Conservation (phyloP, 1,140 invertebrate species). For the Macrocentrus cingulum region DNA sequence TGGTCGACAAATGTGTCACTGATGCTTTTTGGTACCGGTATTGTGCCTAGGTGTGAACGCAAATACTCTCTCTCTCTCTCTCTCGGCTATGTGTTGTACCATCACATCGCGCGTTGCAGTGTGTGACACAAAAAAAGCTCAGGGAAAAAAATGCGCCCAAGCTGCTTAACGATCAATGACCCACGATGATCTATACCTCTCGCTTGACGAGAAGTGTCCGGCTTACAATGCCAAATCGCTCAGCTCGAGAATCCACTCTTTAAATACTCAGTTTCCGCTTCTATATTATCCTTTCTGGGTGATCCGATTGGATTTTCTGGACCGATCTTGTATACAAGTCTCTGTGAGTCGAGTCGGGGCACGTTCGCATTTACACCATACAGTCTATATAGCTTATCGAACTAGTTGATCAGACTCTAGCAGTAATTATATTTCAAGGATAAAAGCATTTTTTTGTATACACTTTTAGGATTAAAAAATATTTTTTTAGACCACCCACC, state of each 20-base stretch:
- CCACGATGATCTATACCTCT: neutral
- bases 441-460: too few relatives aligned
- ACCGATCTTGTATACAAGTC: slow-evolving; percentile 32
- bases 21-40: slow-evolving; percentile 6
- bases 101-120: neutral
- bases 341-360: slow-evolving; percentile 37
- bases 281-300: neutral
- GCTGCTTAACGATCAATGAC: slow-evolving; percentile 24
- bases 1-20: slow-evolving; percentile 18
- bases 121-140: neutral
- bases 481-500: too few relatives aligned
- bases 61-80: neutral
- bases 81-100: neutral
- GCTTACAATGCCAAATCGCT: slow-evolving; percentile 44
- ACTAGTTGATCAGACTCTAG: neutral
- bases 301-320: slow-evolving; percentile 31
- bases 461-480: too few relatives aligned
- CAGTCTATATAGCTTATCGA: slow-evolving; percentile 30
- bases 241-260: slow-evolving; percentile 35
- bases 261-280: slow-evolving; percentile 33
- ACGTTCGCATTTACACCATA: slow-evolving; percentile 32
- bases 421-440: too few relatives aligned
- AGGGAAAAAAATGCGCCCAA: slow-evolving; percentile 1
- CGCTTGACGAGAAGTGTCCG: slow-evolving; percentile 36
- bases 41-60: slow-evolving; percentile 26